These are phyloP conservation scores for Onychostruthus taczanowskii DNA, from an alignment of 2,113 vertebrate genomes.

Conservation along the genomic window DNA sequence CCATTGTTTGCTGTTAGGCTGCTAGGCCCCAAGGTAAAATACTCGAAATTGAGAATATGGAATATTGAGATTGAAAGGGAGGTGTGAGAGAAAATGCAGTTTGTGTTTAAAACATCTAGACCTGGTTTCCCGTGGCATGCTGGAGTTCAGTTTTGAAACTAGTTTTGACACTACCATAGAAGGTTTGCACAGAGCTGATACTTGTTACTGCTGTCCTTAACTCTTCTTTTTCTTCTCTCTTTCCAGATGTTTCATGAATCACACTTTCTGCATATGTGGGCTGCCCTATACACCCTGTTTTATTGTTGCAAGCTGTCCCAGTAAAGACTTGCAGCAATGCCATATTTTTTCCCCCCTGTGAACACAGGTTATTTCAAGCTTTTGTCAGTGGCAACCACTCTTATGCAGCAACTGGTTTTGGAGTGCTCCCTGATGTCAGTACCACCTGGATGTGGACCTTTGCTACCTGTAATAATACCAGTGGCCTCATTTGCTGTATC, in stretches of 20 bases:
- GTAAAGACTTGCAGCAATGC: conserved; percentile 88
- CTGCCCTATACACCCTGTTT: conserved; percentile 76
- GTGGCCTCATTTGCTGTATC: conserved; percentile 89
- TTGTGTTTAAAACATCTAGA: neutral
- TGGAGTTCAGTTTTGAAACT: neutral
- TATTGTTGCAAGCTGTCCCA: conserved; percentile 82
- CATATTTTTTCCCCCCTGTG: conserved; percentile 81
- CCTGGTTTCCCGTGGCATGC: accelerated
- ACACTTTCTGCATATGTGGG: conserved; percentile 71
- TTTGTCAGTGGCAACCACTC: conserved; percentile 87
- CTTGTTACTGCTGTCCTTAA: conserved; percentile 18
- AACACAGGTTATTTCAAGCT: conserved; percentile 89
- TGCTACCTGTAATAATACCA: conserved; percentile 88
- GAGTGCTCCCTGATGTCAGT: conserved; percentile 87
- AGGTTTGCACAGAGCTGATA: neutral
- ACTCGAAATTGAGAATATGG: accelerated
- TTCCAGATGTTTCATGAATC: conserved; percentile 93
- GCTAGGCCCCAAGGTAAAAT: neutral
- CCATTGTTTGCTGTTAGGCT: neutral
- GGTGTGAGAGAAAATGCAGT: neutral
- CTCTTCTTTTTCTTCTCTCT: neutral
- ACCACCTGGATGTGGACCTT: conserved; percentile 83
- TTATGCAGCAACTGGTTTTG: conserved; percentile 87
- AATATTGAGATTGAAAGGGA: neutral
- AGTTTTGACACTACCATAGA: neutral